These are phyloP conservation scores for Solenopsis invicta DNA, from an alignment of 1,140 invertebrate species.

Conservation along the genomic window DNA sequence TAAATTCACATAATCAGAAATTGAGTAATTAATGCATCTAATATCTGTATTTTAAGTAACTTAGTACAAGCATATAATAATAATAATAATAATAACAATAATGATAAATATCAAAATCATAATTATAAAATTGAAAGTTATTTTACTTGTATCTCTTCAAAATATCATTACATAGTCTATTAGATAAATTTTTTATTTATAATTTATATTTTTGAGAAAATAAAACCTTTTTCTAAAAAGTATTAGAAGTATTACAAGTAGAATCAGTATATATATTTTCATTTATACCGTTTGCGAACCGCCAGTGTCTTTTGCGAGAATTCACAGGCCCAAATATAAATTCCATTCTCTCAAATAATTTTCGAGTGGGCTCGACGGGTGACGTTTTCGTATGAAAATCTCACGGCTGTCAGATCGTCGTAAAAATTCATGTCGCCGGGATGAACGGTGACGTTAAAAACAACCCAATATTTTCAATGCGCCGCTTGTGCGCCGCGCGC, in stretches of 20 bases:
- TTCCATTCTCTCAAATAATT: conserved; percentile 48
- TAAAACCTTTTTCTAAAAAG: background rate
- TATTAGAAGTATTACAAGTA: background rate
- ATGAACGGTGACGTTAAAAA: conserved; percentile 57
- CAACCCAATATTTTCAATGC: conserved; percentile 62
- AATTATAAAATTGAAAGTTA: background rate
- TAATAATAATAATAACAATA: no score
- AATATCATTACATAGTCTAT: background rate
- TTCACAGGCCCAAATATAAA: conserved; percentile 11
- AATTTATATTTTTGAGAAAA: background rate
- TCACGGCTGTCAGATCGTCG: conserved; percentile 57
- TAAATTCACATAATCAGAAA: background rate
- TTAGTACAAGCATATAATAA: no score
- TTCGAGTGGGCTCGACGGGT: conserved; percentile 15
- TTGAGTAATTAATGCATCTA: background rate
- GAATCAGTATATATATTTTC: background rate
- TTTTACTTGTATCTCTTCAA: background rate
- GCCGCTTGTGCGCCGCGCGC: conserved; percentile 3
- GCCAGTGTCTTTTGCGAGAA: background rate
- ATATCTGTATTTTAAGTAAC: background rate
- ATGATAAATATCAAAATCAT: background rate
- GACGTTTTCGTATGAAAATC: conserved; percentile 58
- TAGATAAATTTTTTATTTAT: background rate
- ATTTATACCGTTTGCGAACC: background rate
- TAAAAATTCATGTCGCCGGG: conserved; percentile 60